Evolutionary conservation across 2,888 invertebrate species (phyloP), one percentile per base, ranked within the genome.

Genomic region (Enchytraeus crypticus): DNA sequence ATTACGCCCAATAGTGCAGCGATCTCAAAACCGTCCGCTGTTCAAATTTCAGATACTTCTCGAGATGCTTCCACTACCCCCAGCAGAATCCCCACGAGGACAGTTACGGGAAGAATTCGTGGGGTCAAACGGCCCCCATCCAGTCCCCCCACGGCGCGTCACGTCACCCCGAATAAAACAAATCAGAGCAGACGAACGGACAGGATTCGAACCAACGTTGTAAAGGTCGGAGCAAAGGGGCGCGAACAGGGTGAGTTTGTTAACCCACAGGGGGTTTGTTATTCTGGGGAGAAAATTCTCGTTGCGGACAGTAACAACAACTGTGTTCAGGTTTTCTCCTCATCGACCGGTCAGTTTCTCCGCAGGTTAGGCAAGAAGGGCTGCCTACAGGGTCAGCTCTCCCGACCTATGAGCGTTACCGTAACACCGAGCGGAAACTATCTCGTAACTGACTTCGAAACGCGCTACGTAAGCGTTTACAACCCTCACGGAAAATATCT

Each of bases 391-490:
- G 83, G 82, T 1, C 82, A 82, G 69, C 70, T 83, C 61, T 81
- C 82, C 69, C 68, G 83, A 57, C 83, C 83, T 11, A 82, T 82
- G 3, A 82, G 83, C 33, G 80, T 83, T 1, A 78, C 79, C 27
- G 74, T 80, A 3, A 74, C 81, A 51, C 55, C 43, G 3, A 79
- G 78, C 66, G 82, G 81, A 11, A 81, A 82, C 69, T 81, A 76
- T 65, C 74, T 82, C 27, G 78, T 83, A 5, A 81, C 82, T 3
- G 83, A 83, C 70, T 83, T 82, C 70, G 83, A 83, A 66, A 82
- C 82, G 69, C 80, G 80, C 63, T 82, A 81, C 79, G 75, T 83
- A 51, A 80, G 79, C 64, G 76, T 82, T 2, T 82, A 80, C 70
- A 77, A 79, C 61, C 73, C 79, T 4, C 79, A 79, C 38, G 83